Evolutionary conservation across 1,140 invertebrate species (phyloP).

Genomic region (Bursaphelenchus mucronatus): DNA sequence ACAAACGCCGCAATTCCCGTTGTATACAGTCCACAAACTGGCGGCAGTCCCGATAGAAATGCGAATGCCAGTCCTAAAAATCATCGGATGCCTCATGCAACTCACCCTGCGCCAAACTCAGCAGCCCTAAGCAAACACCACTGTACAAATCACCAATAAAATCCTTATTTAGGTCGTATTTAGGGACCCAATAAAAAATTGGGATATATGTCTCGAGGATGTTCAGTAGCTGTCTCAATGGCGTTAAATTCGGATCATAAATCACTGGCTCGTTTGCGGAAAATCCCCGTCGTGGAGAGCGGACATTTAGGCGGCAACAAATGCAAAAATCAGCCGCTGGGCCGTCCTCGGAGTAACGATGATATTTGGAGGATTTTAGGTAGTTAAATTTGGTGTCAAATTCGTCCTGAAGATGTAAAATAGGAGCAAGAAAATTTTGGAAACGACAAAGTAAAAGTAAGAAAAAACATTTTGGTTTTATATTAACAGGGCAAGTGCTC

Average conservation of each 20-base stretch:
- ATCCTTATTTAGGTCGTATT: conserved; percentile 28
- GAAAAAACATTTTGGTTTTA: no score
- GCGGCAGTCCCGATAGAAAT: conserved; percentile 76
- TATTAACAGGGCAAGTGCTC: no score
- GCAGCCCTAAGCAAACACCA: conserved; percentile 31
- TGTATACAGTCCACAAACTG: conserved; percentile 85
- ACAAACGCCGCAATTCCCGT: conserved; percentile 85
- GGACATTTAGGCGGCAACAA: conserved; percentile 7
- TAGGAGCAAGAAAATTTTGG: conserved; percentile 14
- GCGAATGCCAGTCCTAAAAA: conserved; percentile 81
- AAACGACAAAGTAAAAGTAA: no score
- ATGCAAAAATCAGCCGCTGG: conserved; percentile 17
- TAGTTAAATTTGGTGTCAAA: conserved; percentile 51
- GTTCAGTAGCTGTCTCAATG: not conserved
- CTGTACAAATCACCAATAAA: conserved; percentile 36
- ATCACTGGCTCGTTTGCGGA: not conserved
- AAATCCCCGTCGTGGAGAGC: not conserved
- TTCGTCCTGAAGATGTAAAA: conserved; percentile 36
- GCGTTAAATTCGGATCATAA: not conserved
- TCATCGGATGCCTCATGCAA: conserved; percentile 8
- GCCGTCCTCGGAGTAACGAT: conserved; percentile 26
- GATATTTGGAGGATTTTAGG: conserved; percentile 27
- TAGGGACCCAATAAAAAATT: conserved; percentile 25
- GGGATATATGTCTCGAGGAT: conserved; percentile 28
- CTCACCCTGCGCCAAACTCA: conserved; percentile 36